Base-by-base conservation (phyloP, 2,113 vertebrate species). In the Egretta garzetta region DNA sequence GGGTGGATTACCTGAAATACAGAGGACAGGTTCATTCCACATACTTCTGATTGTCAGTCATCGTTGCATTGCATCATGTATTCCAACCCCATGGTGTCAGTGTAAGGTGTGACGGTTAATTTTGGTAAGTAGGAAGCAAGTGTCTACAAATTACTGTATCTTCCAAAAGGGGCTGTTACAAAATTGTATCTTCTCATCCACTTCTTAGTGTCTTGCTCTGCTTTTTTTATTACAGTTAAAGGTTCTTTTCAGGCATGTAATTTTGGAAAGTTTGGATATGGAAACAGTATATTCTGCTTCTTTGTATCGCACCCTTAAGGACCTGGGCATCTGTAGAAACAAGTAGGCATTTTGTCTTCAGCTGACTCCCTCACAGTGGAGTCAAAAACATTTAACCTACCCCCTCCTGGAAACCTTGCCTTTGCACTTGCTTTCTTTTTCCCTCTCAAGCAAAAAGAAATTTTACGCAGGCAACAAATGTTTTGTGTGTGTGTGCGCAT, bases 141-240 rank as follows among this genome's bases (percentile, higher is more conserved):
- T 39, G 21, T 56, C 43, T 96, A 92, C 87, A 96, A 92, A 96
- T 87, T 82, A 73, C 84, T 60, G 13, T 33, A 14, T 66, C 33
- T 45, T 80, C 53, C 4, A 2, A 20, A 86, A 62, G 39, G 24
- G 27, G 19, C 60, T 68, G 30, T 76, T 85, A 82, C 24, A 49
- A 93, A 28, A 76, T 64, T 43, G 4, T 58, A 62, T 86, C 35
- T 86, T 88, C 35, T 82, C 8, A 62, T 73, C 35, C 22, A 37
- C 92, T 91, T 82, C 67, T 58, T 76, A 43, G 49, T 68, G 58
- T 41, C 24, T 90, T 81, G 16, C 33, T 89, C 37, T 75, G 47
- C 0, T 16, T 45, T 16, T 81, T 86, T 86, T 66, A 32, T 47
- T 74, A 26, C 8, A 89, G 68, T 33, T 63, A 35, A 33, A 63